A percentile compares a stretch with the other conserved stretches of the same genome.
Conservation (phyloP, 92 coral and sea anemone genomes). For the Porites cylindrica region DNA sequence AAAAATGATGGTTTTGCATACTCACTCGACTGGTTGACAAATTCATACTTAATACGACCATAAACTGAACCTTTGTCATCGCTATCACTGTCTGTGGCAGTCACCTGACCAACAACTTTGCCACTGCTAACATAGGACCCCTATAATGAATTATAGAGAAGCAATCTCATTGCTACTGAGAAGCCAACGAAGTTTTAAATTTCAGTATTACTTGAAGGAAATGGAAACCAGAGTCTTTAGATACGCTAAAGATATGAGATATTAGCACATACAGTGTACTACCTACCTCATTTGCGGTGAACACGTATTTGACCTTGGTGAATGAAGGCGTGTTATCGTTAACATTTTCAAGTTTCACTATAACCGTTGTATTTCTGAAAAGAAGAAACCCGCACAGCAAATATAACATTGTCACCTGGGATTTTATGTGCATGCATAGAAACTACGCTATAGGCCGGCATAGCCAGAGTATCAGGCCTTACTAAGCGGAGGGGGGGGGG, state of each 20-base stretch:
- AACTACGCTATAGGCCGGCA: too few species aligned
- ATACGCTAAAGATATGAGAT: too few species aligned
- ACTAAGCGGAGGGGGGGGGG: too few species aligned
- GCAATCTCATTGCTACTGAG: too few species aligned
- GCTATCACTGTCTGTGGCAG: constrained; percentile 81
- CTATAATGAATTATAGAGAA: constrained; percentile 20
- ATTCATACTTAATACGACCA: constrained; percentile 84
- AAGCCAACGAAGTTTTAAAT: too few species aligned
- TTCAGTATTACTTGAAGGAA: too few species aligned
- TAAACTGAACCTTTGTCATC: constrained; percentile 75
- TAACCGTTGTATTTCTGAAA: constrained; percentile 85
- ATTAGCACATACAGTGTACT: background rate
- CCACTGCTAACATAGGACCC: constrained; percentile 76
- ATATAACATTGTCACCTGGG: too few species aligned
- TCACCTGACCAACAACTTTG: constrained; percentile 77
- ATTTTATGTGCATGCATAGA: too few species aligned
- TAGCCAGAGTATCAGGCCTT: too few species aligned
- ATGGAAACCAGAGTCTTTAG: too few species aligned
- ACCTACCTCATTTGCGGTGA: constrained; percentile 84
- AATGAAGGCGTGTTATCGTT: constrained; percentile 93
- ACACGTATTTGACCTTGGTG: constrained; percentile 64
- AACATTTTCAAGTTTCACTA: constrained; percentile 76
- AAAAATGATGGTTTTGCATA: background rate
- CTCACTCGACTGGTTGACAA: constrained; percentile 93
- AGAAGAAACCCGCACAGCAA: background rate